These are phyloP conservation scores for Varanus salvator DNA, from an alignment of 2,113 vertebrate species.

Conservation along the genomic window DNA sequence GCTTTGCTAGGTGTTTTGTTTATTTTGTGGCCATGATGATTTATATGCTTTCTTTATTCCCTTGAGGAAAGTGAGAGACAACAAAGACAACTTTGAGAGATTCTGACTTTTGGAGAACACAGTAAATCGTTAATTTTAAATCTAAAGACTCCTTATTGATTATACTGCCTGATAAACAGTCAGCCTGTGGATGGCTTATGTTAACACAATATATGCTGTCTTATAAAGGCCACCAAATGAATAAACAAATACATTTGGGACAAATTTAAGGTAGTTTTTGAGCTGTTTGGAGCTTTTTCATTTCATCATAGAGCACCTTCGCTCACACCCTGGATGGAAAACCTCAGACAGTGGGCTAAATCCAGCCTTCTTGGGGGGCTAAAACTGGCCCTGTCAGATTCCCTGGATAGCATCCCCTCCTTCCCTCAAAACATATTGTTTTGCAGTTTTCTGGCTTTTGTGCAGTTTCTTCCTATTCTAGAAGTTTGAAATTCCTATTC, in stretches of 20 bases:
- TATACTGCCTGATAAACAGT: conserved; percentile 63
- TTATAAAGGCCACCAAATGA: conserved; percentile 56
- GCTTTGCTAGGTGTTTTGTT: conserved; percentile 66
- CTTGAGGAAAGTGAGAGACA: conserved; percentile 73
- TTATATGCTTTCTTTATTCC: conserved; percentile 73
- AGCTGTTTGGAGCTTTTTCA: neutral
- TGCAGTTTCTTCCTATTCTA: no score
- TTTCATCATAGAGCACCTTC: neutral
- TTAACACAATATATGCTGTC: conserved; percentile 57
- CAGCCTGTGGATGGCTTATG: conserved; percentile 55
- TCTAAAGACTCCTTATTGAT: conserved; percentile 80
- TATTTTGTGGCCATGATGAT: conserved; percentile 71
- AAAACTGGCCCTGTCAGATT: no score
- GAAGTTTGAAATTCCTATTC: no score
- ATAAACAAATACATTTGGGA: neutral
- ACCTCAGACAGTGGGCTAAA: no score
- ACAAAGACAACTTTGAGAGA: conserved; percentile 78
- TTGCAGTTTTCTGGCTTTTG: no score
- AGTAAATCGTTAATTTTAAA: conserved; percentile 82
- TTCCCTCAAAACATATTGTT: no score
- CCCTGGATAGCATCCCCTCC: no score
- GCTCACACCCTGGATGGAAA: neutral
- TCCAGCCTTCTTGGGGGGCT: no score
- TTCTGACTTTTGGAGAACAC: conserved; percentile 80
- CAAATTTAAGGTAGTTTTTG: no score